phyloP scores from a whole-genome alignment of 2,888 invertebrate species.

The Spialia ferax region DNA sequence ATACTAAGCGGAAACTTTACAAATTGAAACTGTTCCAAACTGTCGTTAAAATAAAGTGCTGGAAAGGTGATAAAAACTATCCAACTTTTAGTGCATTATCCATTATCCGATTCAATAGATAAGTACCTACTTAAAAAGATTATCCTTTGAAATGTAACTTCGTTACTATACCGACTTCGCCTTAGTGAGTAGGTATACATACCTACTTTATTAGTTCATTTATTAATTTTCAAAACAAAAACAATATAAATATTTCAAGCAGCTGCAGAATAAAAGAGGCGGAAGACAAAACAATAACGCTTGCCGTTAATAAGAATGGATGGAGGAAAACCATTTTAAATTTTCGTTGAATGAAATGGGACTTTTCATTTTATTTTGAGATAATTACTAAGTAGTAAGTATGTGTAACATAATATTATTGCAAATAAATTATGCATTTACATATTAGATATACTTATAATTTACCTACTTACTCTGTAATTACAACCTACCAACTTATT shows the following conservation, averaged over 20 bases:
- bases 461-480: no score
- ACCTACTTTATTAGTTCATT: background rate
- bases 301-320: background rate
- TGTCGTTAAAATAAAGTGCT: background rate
- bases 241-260: background rate
- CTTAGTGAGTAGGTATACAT: no score
- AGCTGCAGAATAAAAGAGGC: background rate
- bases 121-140: no score
- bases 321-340: conserved; percentile 1
- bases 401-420: no score
- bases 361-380: background rate
- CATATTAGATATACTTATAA: no score
- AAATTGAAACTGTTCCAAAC: background rate
- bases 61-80: background rate
- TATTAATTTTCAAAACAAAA: background rate
- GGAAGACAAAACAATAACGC: background rate
- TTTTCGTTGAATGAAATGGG: background rate
- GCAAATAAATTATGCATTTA: no score
- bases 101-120: no score
- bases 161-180: no score
- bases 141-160: no score
- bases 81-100: background rate
- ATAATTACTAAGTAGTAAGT: no score
- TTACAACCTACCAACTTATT: no score
- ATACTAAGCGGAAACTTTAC: background rate